Base-by-base conservation (phyloP, 2,797 vertebrate genomes). In the Gambusia yucatana region DNA sequence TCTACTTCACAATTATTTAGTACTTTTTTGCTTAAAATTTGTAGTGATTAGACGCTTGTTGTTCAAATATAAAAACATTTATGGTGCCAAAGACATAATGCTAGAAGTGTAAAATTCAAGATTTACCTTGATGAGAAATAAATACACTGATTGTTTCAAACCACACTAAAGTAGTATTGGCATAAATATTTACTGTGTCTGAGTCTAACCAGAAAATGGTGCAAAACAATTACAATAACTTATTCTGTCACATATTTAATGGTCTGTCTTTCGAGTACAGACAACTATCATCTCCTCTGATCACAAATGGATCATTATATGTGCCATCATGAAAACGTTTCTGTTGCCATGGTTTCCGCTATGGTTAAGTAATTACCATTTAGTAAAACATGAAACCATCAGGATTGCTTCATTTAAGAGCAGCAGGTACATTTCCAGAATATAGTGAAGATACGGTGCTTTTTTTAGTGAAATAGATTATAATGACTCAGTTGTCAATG, bases 401-500 rank as follows among this genome's bases (percentile, higher is more conserved):
- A 13, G 5, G 39, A 6, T 20, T 20, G 57, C 14, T 59, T 59
- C 3, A 30, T 59, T 59, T 59, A 59, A 39, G 33, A 65, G 36
- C 33, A 22, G 0, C 20, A 7, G 61, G 10, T 10, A 65, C 8
- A 1, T 39, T 41, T 25, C 65, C 25, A 69, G 65, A 41, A 67
- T 10, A 10, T 41, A 41, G 39, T 25, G 1, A 20, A 43, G 9
- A 7, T n/a, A n/a, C 0, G 39, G 43, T 43, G 65, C 8, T 22
- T 10, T 39, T 61, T 30, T 39, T 1, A 4, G 17, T 41, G 3
- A 67, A 67, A 13, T 39, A 20, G 8, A 48, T 20, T 5, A n/a
- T 11, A 77, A 73, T 88, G 46, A 79, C 43, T 76, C 4, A 82
- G n/a, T 20, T 67, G 13, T 65, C 70, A 2, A 43, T 67, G 39